phyloP scores from a whole-genome alignment of 35 echinoderm and acorn worm species.

The Ptychodera flava region DNA sequence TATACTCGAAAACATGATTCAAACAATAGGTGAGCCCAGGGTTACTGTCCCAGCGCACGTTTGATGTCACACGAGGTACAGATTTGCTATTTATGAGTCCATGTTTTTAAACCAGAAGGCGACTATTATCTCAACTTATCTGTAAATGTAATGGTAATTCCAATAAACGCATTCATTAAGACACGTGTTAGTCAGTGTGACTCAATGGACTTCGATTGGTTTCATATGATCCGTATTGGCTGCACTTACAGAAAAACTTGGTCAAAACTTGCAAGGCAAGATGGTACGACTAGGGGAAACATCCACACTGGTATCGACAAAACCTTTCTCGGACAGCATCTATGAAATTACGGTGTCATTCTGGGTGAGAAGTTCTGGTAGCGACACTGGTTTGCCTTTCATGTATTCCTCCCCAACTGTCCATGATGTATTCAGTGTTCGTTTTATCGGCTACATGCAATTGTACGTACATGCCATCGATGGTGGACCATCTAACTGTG shows the following conservation, averaged over 20 bases:
- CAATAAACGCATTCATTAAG: not conserved
- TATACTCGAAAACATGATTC: no score
- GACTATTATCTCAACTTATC: not conserved
- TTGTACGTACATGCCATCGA: not conserved
- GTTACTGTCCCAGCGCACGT: not conserved
- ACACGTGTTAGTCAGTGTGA: not conserved
- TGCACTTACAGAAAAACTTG: not conserved
- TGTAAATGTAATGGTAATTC: not conserved
- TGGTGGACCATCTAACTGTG: not conserved
- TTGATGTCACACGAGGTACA: not conserved
- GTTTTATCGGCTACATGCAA: not conserved
- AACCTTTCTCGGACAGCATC: not conserved
- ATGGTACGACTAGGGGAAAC: not conserved
- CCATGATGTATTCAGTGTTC: not conserved
- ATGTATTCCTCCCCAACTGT: not conserved
- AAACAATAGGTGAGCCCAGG: not conserved
- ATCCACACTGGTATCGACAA: not conserved
- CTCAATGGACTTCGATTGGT: not conserved
- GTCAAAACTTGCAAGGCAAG: not conserved
- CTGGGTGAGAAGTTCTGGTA: not conserved
- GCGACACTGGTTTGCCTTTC: not conserved
- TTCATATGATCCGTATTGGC: not conserved
- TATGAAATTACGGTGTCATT: not conserved
- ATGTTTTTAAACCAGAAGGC: not conserved
- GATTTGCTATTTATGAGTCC: not conserved